Percentiles rank a stretch among this genome's conserved stretches.
Conservation (phyloP, 2,888 invertebrate species). For the Cosmorhoe ocellata region DNA sequence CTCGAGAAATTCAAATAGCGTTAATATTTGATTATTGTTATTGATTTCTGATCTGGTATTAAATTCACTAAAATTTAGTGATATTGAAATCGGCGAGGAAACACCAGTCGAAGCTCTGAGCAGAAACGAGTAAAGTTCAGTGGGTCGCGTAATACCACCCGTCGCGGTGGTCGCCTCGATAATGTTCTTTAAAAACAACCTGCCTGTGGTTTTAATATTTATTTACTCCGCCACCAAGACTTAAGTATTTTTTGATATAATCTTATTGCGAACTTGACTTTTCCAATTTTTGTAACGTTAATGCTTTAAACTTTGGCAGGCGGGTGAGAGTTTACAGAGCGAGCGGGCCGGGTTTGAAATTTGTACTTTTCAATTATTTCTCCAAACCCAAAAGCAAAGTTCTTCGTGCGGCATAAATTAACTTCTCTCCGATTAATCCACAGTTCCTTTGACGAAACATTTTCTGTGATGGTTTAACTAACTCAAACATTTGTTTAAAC, state of each 20-base stretch:
- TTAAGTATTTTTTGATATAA: conserved; percentile 49
- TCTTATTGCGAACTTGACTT: conserved; percentile 48
- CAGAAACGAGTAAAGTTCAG: conserved; percentile 49
- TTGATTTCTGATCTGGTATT: conserved; percentile 28
- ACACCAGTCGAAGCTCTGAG: conserved; percentile 40
- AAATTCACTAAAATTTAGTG: conserved; percentile 33
- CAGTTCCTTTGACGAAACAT: conserved; percentile 45
- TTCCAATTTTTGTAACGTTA: conserved; percentile 60
- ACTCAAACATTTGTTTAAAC: conserved; percentile 39
- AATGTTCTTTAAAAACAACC: conserved; percentile 57
- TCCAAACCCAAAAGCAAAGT: conserved; percentile 53
- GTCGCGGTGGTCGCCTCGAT: conserved; percentile 47
- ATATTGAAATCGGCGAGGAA: conserved; percentile 46
- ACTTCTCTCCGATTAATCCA: conserved; percentile 57
- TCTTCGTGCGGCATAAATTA: conserved; percentile 56
- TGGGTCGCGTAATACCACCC: conserved; percentile 52
- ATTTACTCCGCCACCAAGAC: conserved; percentile 43
- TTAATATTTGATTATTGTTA: too few species aligned
- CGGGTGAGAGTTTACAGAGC: conserved; percentile 41
- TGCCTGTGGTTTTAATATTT: conserved; percentile 52
- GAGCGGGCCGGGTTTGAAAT: conserved; percentile 53
- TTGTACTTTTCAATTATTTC: conserved; percentile 65
- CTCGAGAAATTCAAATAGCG: too few species aligned
- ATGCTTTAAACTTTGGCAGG: conserved; percentile 53
- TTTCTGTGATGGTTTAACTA: conserved; percentile 44